Evolutionary conservation across 2,797 vertebrate species (phyloP), one percentile per base, ranked within the genome.

Genomic region (Chiroxiphia lanceolata): DNA sequence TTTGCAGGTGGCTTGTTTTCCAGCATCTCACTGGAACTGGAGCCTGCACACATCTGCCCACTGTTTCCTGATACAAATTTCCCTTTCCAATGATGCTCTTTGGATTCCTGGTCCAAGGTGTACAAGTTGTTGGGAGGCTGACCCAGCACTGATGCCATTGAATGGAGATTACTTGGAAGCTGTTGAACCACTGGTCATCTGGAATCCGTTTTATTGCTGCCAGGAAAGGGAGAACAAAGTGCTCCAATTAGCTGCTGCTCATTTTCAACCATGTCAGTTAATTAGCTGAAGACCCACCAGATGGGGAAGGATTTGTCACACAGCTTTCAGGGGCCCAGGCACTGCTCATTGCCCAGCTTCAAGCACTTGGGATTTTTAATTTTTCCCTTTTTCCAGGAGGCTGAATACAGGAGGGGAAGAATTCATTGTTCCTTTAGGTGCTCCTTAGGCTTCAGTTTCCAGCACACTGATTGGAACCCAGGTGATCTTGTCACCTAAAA

Each of bases 291-390:
- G 90, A 19, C 67, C 4, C 9, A 84, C 26, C 89, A 87, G 95
- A 86, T 95, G 90, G 93, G 53, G 93, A 68, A 86, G 80, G 93
- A 44, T 91, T 94, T 93, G 61, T 89, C 64, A 17, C n/a, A n/a
- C 18, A 19, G 65, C 54, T 92, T 83, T 34, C 78, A 79, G 38
- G 75, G 51, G 12, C 45, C 38, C n/a, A 15, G 74, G 14, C 40
- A 10, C 16, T 80, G 23, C 15, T 20, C 36, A 9, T 21, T 83
- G 75, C 64, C 68, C 82, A 71, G 21, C 85, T 86, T 71, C 6
- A 21, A 57, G 42, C 50, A 29, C 68, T 57, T 57, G 33, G 57
- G 65, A 57, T 20, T 92, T 45, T 42, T 27, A 33, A 4, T 29
- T 48, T 54, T 9, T 20, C 2, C 11, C 2, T 63, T 64, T 81